Evolutionary conservation across 2,888 invertebrate genomes (phyloP), one percentile per base, ranked within the genome.

Genomic region (Lasioglossum figueresi): DNA sequence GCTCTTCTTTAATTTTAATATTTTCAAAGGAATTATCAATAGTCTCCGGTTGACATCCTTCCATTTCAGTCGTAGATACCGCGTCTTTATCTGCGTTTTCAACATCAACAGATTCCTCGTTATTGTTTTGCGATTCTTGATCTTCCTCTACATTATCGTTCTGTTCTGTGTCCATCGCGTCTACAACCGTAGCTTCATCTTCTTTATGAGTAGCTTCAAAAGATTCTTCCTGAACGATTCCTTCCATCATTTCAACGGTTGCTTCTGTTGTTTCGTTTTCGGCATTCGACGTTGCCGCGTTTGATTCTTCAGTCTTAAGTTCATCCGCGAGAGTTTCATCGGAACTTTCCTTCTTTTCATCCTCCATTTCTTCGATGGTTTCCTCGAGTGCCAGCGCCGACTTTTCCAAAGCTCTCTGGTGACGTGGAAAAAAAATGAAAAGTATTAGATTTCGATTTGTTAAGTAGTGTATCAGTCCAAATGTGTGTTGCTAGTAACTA

Each of bases 1-100:
- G 97, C 93, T 98, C 98, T 93, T 96, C 96, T 92, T 97, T 97
- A 89, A 97, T 96, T 95, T 96, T 96, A 37, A 97, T 94, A 75
- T 95, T 95, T 37, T 92, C 92, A n/a, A 91, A 83, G 6, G 86
- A 68, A 96, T 95, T 80, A 96, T 96, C 86, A 96, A 95, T 87
- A 96, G 97, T 80, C 97, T 97, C 10, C 96, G 37, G 75, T 79
- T 88, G 87, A 68, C 80, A 43, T 43, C 88, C 85, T 48, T 90
- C 90, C n/a, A 87, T 88, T 76, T 91, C 90, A 4, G 34, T 83
- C 74, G 71, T 10, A 1, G 95, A 95, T 71, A 93, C 93, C 87
- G 95, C 95, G 0, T 95, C 95, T 48, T 91, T 89, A 31, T 92
- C 92, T 12, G 92, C 93, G 0, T 93, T 93, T 16, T 96, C 96